phyloP scores from a whole-genome alignment of 2,888 invertebrate species.

The Synanthedon myopaeformis region DNA sequence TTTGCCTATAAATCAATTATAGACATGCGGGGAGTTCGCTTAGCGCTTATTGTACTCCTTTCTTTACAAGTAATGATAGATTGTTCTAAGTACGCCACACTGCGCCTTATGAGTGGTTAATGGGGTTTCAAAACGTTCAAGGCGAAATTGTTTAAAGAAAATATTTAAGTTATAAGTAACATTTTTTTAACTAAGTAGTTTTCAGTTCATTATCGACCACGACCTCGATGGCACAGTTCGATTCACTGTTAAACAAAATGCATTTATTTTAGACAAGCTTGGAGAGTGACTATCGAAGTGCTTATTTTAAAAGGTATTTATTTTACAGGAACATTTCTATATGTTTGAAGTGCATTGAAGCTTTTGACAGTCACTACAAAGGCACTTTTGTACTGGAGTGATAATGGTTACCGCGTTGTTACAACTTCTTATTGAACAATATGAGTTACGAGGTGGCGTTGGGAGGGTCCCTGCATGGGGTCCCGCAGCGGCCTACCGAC shows the following conservation, averaged over 20 bases:
- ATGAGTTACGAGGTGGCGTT: not conserved
- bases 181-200: no score
- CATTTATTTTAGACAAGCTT: conserved; percentile 43
- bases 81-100: conserved; percentile 17
- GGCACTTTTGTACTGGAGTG: conserved; percentile 3
- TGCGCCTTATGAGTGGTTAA: conserved; percentile 3
- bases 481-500: conserved; percentile 56
- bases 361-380: not conserved
- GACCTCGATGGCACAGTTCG: conserved; percentile 32
- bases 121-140: conserved; percentile 4
- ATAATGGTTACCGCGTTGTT: conserved; percentile 13
- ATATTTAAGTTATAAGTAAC: no score
- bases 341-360: conserved; percentile 18
- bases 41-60: conserved; percentile 45
- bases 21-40: conserved; percentile 42
- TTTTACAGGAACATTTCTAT: not conserved
- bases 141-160: no score
- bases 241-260: conserved; percentile 56
- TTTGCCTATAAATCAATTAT: conserved; percentile 67
- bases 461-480: conserved; percentile 34
- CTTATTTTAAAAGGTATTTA: conserved; percentile 35
- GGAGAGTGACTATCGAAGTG: conserved; percentile 49
- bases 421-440: not conserved
- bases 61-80: conserved; percentile 40
- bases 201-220: conserved; percentile 36